These are phyloP conservation scores for Ophioninae sp. DNA, from an alignment of 2,888 invertebrate species.

Conservation along the genomic window DNA sequence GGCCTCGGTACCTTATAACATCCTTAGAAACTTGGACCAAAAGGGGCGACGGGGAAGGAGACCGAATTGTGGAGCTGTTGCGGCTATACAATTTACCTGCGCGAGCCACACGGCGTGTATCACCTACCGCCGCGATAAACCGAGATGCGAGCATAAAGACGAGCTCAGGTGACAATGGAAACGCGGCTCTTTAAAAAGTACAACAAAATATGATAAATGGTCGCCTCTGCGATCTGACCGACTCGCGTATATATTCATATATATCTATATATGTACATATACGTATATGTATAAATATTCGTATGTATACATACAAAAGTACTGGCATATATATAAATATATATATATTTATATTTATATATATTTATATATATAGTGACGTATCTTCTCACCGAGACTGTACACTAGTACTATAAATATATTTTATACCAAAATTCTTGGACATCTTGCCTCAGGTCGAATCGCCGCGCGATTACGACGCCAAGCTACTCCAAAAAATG, in stretches of 20 bases:
- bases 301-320: not conserved
- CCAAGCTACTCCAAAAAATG: slow-evolving; percentile 39
- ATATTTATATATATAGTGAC: slow-evolving; percentile 5
- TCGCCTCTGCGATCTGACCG: slow-evolving; percentile 57
- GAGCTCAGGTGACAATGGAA: slow-evolving; percentile 73
- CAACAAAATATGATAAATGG: slow-evolving; percentile 78
- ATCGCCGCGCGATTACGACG: slow-evolving; percentile 50
- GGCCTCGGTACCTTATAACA: slow-evolving; percentile 35
- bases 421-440: slow-evolving; percentile 47
- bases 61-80: slow-evolving; percentile 44
- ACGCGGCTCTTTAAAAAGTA: slow-evolving; percentile 70
- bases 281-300: not conserved
- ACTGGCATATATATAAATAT: not conserved
- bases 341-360: not conserved
- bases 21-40: slow-evolving; percentile 14
- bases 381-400: slow-evolving; percentile 28
- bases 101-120: slow-evolving; percentile 32
- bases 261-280: slow-evolving; percentile 6
- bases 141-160: slow-evolving; percentile 71
- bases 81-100: slow-evolving; percentile 67
- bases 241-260: slow-evolving; percentile 52
- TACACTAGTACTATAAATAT: slow-evolving; percentile 20
- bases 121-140: slow-evolving; percentile 75
- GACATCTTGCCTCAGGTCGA: slow-evolving; percentile 45
- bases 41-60: slow-evolving; percentile 8